Base-by-base conservation (phyloP, 2,888 invertebrate genomes). In the Brachyptera putata region DNA sequence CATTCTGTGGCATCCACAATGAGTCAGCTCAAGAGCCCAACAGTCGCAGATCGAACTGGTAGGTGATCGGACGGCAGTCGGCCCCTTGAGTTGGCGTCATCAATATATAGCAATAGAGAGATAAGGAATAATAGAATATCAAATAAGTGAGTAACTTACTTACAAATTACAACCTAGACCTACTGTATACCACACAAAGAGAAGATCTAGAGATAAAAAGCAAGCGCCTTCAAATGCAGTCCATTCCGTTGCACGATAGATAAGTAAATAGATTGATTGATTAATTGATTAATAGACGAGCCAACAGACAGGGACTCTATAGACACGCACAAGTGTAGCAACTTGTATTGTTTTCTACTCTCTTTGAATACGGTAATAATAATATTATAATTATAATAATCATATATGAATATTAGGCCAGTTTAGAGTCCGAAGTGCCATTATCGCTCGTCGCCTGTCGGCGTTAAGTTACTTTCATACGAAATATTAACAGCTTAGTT, bases 151-250 rank as follows among this genome's bases (percentile, higher is more conserved):
- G 46, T 46, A 22, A 46, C 22, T 53, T 21, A 53, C 53, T 34
- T 36, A 53, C 36, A 53, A 53, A 53, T 58, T 64, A 65, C 65
- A 66, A 66, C 65, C 66, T 66, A 66, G 64, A 63, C 43, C 65
- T 66, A 66, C 65, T 22, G 11, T 24, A 30, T n/a, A 64, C 65
- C 65, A 66, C 66, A 66, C 65, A 66, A 66, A 66, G 66, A 65
- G 61, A 63, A 63, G 62, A 62, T 58, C 64, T 65, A 66, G 65
- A 66, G 65, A 63, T 55, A 63, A 63, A 56, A 21, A 63, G 63
- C 65, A 66, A 65, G 63, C 60, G 55, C 64, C 61, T 61, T 64
- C 65, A 65, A 65, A 50, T 65, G 66, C 65, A 64, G 65, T 65
- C 64, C 60, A n/a, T n/a, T 56, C 21, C 56, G 22, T 55, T 46